phyloP scores from a whole-genome alignment of 2,797 vertebrate species.

The Smutsia gigantea region DNA sequence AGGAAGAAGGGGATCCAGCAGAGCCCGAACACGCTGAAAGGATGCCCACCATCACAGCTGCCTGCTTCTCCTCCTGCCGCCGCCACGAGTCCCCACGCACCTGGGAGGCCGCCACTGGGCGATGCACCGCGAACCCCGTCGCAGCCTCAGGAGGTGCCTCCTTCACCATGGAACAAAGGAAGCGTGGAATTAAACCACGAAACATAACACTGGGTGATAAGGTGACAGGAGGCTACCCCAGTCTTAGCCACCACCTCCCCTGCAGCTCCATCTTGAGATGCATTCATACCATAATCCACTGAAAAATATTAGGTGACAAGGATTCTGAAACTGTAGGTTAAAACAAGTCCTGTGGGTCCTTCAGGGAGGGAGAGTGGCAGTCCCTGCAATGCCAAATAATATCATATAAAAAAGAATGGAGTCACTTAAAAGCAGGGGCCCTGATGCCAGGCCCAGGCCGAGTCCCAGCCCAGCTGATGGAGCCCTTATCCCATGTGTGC shows the following conservation, averaged over 20 bases:
- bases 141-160: constrained; percentile 77
- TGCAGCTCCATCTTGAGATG: not conserved
- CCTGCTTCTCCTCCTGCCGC: constrained; percentile 85
- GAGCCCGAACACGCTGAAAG: constrained; percentile 91
- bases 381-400: not conserved
- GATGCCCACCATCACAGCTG: constrained; percentile 90
- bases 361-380: not conserved
- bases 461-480: not conserved
- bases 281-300: not conserved
- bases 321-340: not conserved
- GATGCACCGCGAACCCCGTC: constrained; percentile 80
- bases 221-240: not conserved
- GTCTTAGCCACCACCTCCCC: not conserved
- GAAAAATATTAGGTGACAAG: not conserved
- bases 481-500: not conserved
- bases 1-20: constrained; percentile 95
- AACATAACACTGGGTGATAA: not conserved
- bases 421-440: not conserved
- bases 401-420: not conserved
- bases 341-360: not conserved
- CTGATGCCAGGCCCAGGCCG: not conserved
- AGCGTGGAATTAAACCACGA: not conserved
- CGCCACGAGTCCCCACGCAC: constrained; percentile 81
- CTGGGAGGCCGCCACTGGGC: constrained; percentile 80
- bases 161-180: constrained; percentile 82